Conservation (phyloP, 2,888 invertebrate genomes). For the Lottia scabra region DNA sequence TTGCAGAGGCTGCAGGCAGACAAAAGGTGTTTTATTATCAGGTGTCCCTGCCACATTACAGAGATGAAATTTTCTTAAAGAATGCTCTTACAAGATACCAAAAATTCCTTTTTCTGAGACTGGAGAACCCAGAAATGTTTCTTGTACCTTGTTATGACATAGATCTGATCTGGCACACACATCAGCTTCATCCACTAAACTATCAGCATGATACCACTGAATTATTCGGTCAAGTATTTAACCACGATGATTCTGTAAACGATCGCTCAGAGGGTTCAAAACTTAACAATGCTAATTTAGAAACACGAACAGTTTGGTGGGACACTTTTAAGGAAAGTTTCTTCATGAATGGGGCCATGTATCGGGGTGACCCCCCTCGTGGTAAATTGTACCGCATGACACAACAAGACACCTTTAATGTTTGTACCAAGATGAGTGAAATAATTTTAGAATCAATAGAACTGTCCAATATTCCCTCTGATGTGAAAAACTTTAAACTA, state of each 20-base stretch:
- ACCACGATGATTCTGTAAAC: conserved; percentile 71
- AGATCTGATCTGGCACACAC: conserved; percentile 72
- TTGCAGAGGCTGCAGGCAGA: conserved; percentile 67
- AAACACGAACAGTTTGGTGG: conserved; percentile 70
- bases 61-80: conserved; percentile 68
- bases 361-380: conserved; percentile 69
- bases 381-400: conserved; percentile 66
- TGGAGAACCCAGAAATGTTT: conserved; percentile 68
- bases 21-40: conserved; percentile 71
- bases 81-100: conserved; percentile 68
- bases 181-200: conserved; percentile 68
- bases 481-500: conserved; percentile 38
- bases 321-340: conserved; percentile 68
- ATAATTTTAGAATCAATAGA: conserved; percentile 40
- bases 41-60: conserved; percentile 71
- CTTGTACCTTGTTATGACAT: conserved; percentile 72
- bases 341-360: conserved; percentile 70
- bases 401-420: conserved; percentile 52
- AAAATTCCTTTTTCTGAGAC: conserved; percentile 69
- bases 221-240: conserved; percentile 65
- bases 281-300: conserved; percentile 67
- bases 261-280: conserved; percentile 70
- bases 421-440: conserved; percentile 58
- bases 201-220: conserved; percentile 62
- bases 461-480: conserved; percentile 22